Percentiles rank a stretch among this genome's conserved stretches.
These are phyloP conservation scores for Steatornis caripensis DNA, from an alignment of 2,113 vertebrate species.

Conservation along the genomic window DNA sequence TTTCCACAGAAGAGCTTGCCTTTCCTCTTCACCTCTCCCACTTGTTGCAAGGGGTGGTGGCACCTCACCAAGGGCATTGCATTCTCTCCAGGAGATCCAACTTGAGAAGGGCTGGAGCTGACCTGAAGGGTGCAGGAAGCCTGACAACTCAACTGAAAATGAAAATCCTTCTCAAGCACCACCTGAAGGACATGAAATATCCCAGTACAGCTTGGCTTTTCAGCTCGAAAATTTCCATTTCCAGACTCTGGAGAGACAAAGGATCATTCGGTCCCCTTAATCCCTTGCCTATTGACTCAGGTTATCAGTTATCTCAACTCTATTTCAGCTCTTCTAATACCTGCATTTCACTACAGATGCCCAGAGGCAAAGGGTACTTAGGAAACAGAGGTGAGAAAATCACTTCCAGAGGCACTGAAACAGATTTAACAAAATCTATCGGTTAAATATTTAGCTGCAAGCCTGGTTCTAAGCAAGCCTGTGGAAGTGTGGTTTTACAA, in stretches of 20 bases:
- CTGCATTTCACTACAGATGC: slow-evolving; percentile 5
- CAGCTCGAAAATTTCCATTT: not conserved
- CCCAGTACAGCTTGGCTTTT: not conserved
- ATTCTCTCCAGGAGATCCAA: not conserved
- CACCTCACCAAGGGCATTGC: not conserved
- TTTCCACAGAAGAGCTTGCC: not conserved
- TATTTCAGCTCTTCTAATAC: not conserved
- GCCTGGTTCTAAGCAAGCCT: slow-evolving; percentile 10
- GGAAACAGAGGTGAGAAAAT: slow-evolving; percentile 28
- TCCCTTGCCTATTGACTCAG: not conserved
- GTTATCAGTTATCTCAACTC: slow-evolving; percentile 13
- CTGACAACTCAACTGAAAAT: not conserved
- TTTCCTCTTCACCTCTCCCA: not conserved
- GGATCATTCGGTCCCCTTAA: not conserved
- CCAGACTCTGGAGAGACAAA: not conserved
- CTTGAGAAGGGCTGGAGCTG: not conserved
- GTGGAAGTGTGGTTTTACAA: not conserved
- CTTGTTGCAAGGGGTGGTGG: too few relatives aligned
- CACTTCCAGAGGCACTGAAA: slow-evolving; percentile 29
- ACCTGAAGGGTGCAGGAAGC: not conserved
- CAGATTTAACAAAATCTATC: slow-evolving; percentile 27
- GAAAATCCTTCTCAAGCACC: not conserved
- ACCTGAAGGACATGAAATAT: not conserved
- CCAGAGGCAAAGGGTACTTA: slow-evolving; percentile 18
- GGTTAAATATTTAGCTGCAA: slow-evolving; percentile 57